phyloP scores from a whole-genome alignment of 2,113 vertebrate species.

The Sporophila hypoxantha region DNA sequence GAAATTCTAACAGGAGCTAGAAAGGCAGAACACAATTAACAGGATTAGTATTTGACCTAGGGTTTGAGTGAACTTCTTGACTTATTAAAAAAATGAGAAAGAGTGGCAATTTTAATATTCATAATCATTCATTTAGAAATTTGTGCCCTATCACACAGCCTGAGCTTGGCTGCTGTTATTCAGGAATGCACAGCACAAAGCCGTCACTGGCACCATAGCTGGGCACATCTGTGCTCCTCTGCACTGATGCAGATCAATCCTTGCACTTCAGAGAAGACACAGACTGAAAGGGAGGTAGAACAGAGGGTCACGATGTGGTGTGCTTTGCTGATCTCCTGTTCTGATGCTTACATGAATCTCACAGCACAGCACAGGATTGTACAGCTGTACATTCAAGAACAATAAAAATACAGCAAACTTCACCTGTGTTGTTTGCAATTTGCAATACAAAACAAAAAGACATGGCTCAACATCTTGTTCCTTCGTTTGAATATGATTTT shows the following conservation, averaged over 20 bases:
- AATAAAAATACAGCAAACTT: neutral
- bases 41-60: neutral
- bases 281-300: neutral
- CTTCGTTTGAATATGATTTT: neutral
- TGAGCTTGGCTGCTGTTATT: neutral
- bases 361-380: neutral
- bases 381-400: neutral
- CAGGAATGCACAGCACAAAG: neutral
- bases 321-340: neutral
- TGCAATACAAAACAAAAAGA: neutral
- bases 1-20: neutral
- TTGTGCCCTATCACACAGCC: too few species aligned
- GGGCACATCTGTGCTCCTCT: neutral
- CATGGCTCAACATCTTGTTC: neutral
- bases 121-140: neutral
- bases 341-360: neutral
- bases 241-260: neutral
- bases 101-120: neutral
- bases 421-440: neutral
- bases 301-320: fast-evolving
- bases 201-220: fast-evolving
- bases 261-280: neutral
- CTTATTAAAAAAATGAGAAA: neutral
- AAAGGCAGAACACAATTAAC: neutral
- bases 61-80: neutral